phyloP scores from a whole-genome alignment of 1,140 invertebrate genomes.

The Colletes latitarsis region DNA sequence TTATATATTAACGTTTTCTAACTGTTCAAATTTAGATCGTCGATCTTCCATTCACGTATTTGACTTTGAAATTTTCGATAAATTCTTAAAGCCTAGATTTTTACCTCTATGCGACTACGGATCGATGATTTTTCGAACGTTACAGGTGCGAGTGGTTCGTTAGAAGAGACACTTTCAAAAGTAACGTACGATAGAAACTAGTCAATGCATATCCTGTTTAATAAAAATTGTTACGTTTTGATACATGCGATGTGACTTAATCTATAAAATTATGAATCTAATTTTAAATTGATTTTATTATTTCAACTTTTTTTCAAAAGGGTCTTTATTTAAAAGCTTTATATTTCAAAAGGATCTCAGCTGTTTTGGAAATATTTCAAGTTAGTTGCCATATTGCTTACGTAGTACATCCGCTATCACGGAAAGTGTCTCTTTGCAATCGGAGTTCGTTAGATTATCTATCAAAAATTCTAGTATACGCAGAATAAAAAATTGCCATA shows the following conservation, averaged over 20 bases:
- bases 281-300: background rate
- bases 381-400: background rate
- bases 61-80: background rate
- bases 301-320: too few species aligned
- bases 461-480: constrained; percentile 12
- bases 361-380: too few species aligned
- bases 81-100: constrained; percentile 15
- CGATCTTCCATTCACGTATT: background rate
- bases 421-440: constrained; percentile 15
- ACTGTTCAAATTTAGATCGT: background rate
- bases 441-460: background rate
- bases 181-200: background rate
- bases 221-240: background rate
- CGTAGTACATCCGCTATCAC: background rate
- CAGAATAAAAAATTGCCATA: constrained; percentile 7
- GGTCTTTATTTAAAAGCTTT: too few species aligned
- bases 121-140: constrained; percentile 21
- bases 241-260: background rate
- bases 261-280: background rate
- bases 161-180: constrained; percentile 26
- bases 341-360: background rate
- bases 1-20: background rate
- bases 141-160: constrained; percentile 18
- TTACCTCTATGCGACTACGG: background rate
- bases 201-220: background rate